Evolutionary conservation across 2,888 invertebrate species (phyloP).

Genomic region (Eristalis intricaria): DNA sequence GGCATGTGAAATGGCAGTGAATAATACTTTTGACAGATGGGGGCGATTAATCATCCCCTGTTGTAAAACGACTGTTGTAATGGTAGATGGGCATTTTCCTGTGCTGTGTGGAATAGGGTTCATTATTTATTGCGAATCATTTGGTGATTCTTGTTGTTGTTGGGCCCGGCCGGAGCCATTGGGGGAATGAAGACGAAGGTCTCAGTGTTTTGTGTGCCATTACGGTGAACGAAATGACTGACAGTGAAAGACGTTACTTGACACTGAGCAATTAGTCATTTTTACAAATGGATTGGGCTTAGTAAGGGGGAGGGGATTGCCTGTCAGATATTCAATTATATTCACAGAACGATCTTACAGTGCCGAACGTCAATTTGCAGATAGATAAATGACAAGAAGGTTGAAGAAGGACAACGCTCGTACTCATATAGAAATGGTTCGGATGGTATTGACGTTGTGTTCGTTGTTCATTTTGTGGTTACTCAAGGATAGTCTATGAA

Average conservation of each 20-base stretch:
- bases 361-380: neutral
- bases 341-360: neutral
- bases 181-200: slow-evolving; percentile 14
- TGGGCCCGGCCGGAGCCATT: neutral
- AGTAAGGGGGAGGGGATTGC: neutral
- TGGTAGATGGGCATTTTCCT: slow-evolving; percentile 24
- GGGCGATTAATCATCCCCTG: slow-evolving; percentile 61
- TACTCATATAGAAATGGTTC: too few species aligned
- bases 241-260: slow-evolving; percentile 53
- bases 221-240: slow-evolving; percentile 35
- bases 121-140: slow-evolving; percentile 56
- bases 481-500: too few species aligned
- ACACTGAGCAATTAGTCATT: slow-evolving; percentile 53
- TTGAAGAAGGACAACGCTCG: neutral
- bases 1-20: slow-evolving; percentile 61
- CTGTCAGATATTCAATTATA: slow-evolving; percentile 39
- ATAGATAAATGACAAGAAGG: neutral
- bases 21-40: slow-evolving; percentile 65
- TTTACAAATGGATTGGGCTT: slow-evolving; percentile 30
- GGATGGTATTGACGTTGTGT: too few species aligned
- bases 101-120: slow-evolving; percentile 51
- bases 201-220: slow-evolving; percentile 43
- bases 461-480: too few species aligned
- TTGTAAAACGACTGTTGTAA: slow-evolving; percentile 27
- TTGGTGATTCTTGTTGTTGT: slow-evolving; percentile 20